phyloP scores from a whole-genome alignment of 2,888 invertebrate species.

The Drosophila lacicola region DNA sequence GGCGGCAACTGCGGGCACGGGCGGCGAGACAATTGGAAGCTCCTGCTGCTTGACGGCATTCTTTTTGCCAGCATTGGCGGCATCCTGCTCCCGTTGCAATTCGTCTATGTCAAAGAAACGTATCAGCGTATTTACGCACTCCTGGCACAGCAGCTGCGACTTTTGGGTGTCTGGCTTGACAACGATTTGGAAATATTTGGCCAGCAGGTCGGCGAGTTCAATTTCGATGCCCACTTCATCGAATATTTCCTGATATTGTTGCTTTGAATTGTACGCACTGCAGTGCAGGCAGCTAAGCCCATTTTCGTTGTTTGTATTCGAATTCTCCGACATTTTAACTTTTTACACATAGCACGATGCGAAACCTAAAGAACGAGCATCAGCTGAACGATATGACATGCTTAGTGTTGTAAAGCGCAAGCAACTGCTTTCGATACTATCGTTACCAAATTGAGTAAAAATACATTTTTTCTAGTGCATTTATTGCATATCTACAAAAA shows the following conservation, averaged over 20 bases:
- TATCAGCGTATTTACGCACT: slow-evolving; percentile 78
- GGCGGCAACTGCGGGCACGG: not conserved
- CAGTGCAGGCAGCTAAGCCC: slow-evolving; percentile 74
- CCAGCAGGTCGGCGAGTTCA: slow-evolving; percentile 69
- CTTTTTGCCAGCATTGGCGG: slow-evolving; percentile 16
- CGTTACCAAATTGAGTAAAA: not conserved
- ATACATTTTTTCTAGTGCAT: slow-evolving; percentile 14
- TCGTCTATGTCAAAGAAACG: slow-evolving; percentile 79
- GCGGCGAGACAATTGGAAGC: no score
- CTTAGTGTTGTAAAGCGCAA: slow-evolving; percentile 23
- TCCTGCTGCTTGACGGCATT: not conserved
- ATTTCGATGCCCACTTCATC: slow-evolving; percentile 82
- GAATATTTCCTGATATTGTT: slow-evolving; percentile 77
- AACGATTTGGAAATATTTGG: slow-evolving; percentile 68
- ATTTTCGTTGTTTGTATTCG: slow-evolving; percentile 33
- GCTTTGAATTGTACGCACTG: slow-evolving; percentile 53
- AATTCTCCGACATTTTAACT: slow-evolving; percentile 74
- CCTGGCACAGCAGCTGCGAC: slow-evolving; percentile 70
- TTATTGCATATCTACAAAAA: slow-evolving; percentile 5
- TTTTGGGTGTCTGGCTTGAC: slow-evolving; percentile 42
- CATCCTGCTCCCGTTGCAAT: slow-evolving; percentile 53
- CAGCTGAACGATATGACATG: slow-evolving; percentile 57
- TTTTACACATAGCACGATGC: slow-evolving; percentile 58
- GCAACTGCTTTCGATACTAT: slow-evolving; percentile 4
- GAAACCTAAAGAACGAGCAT: slow-evolving; percentile 14